These are phyloP conservation scores for Tautogolabrus adspersus DNA, from an alignment of 2,113 vertebrate genomes.

Conservation along the genomic window DNA sequence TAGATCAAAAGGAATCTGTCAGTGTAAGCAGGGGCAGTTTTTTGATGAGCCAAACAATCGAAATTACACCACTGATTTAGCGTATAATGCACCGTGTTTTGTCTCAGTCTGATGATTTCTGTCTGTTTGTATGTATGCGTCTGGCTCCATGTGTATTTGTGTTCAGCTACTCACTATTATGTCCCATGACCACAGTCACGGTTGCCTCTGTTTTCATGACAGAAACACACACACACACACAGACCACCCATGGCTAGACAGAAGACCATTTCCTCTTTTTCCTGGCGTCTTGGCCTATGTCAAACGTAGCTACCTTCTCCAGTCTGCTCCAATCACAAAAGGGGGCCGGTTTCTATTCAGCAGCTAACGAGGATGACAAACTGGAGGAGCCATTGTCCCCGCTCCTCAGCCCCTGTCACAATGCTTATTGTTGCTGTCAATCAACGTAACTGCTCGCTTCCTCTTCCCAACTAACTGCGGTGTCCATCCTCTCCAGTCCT, in stretches of 20 bases:
- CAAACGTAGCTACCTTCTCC: slow-evolving; percentile 55
- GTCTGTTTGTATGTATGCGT: slow-evolving; percentile 26
- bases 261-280: slow-evolving; percentile 58
- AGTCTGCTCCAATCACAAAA: slow-evolving; percentile 60
- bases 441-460: slow-evolving; percentile 64
- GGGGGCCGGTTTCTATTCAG: slow-evolving; percentile 70
- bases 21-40: background rate
- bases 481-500: slow-evolving; percentile 31
- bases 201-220: slow-evolving; percentile 14
- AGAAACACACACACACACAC: slow-evolving; percentile 21
- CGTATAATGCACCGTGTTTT: background rate
- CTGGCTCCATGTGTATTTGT: slow-evolving; percentile 27
- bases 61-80: slow-evolving; percentile 16
- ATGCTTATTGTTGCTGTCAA: slow-evolving; percentile 66
- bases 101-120: slow-evolving; percentile 14
- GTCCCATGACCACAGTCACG: slow-evolving; percentile 34
- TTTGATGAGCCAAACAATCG: slow-evolving; percentile 12
- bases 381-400: slow-evolving; percentile 61
- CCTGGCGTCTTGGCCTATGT: slow-evolving; percentile 45
- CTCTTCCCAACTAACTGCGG: slow-evolving; percentile 37
- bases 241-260: slow-evolving; percentile 73
- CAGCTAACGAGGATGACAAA: slow-evolving; percentile 71
- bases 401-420: slow-evolving; percentile 59
- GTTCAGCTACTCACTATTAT: slow-evolving; percentile 18
- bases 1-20: background rate